Base-by-base conservation (phyloP, 2,113 vertebrate species). In the Coptodon bakossiorum region DNA sequence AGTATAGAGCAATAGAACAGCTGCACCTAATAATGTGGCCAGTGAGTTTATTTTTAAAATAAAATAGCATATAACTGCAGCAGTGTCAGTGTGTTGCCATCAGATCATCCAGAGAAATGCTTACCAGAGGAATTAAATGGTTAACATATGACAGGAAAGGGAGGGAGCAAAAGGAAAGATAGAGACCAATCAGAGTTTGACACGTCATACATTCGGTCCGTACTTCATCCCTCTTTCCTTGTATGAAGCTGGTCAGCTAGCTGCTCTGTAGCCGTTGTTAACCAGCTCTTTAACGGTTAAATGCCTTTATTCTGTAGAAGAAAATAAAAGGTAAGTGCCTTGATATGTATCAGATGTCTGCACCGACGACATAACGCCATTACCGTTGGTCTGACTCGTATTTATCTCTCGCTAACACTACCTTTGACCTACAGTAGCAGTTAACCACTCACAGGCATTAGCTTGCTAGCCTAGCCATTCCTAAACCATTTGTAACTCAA, bases 181-280 rank as follows among this genome's bases (percentile, higher is more conserved):
- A 56, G 24, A 16, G 83, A 31, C 91, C 88, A 93, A 93, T 91
- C 68, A 82, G 4, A 57, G 17, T 4, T 16, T 6, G 50, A 14
- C 0, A 59, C 36, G 92, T 90, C 90, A 86, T 7, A 7, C 66
- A 53, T 71, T 76, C 66, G n/a, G 13, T n/a, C 27, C 1, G 24
- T 19, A 6, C 52, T 1, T 17, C 5, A 4, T 36, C 7, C 22
- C 27, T 31, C 4, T 14, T 19, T 13, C 9, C 4, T 43, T 27
- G 13, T 45, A 24, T 56, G 54, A 24, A 53, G 4, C 36, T 22
- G 3, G 40, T 7, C 43, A 31, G 73, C 56, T 56, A 34, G 24
- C 76, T 36, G 3, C 22, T 71, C 2, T 45, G 3, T 57, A 8
- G 27, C 78, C 3, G 19, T 14, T 36, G 29, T 71, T 11, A 27